Base-by-base conservation (phyloP, 2,113 vertebrate genomes). In the Thamnophis sirtalis region DNA sequence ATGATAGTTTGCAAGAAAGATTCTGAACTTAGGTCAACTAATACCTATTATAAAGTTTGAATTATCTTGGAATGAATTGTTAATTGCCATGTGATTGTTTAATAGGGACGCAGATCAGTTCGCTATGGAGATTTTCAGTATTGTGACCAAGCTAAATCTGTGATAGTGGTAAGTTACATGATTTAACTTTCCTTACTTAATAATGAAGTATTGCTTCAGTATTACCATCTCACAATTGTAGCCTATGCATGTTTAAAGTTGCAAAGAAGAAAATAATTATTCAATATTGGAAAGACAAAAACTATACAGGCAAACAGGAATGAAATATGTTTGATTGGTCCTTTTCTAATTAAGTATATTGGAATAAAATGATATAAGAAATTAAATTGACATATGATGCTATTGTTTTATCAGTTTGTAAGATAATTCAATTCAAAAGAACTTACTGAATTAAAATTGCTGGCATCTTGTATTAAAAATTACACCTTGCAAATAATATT, bases 111-210 rank as follows among this genome's bases (percentile, higher is more conserved):
- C 93, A 98, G 99, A 93, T 99, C 99, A 0, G 99, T 99, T 92
- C 98, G 98, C 9, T 99, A 98, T 0, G 99, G 99, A 93, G 99
- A 99, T 90, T 98, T 99, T 68, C 98, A 99, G 91, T 99, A 98
- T 96, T 99, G 99, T 87, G 99, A 99, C 33, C 99, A 99, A 97
- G 98, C 99, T 93, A 99, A 99, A 96, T 98, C 98, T 51, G 97
- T 99, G 6, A 99, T 99, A 84, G 99, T 99, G 98, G 99, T 99
- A 97, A 98, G 98, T 98, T n/a, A 87, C 80, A 92, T 53, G 73
- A 50, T 26, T 10, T 63, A 4, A 43, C 85, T 89, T 92, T 26
- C 55, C 33, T 43, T 58, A 88, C 4, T 33, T 54, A 54, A 33
- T 21, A 15, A n/a, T 80, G 33, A 73, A 88, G 87, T 43, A 15